Percentiles rank a stretch among this genome's conserved stretches.
These are phyloP conservation scores for Trachymyrmex septentrionalis DNA, from an alignment of 1,140 invertebrate genomes.

Conservation along the genomic window DNA sequence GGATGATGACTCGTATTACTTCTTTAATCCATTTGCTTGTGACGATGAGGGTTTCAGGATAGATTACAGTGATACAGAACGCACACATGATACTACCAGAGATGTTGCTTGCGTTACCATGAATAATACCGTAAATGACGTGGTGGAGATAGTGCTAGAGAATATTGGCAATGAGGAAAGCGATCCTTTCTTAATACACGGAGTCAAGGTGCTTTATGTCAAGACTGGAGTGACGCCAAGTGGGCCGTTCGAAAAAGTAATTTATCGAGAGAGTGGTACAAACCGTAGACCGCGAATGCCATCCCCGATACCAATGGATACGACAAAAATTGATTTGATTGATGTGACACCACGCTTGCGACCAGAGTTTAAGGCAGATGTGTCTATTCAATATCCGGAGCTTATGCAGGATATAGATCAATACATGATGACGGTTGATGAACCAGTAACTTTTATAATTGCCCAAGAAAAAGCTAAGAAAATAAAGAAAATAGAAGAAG, in stretches of 20 bases:
- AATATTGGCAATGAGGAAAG: conserved; percentile 80
- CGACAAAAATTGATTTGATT: not conserved
- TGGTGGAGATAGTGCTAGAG: conserved; percentile 79
- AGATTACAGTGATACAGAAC: conserved; percentile 57
- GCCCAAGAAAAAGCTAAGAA: conserved; percentile 5
- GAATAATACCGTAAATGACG: conserved; percentile 81
- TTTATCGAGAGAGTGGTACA: conserved; percentile 80
- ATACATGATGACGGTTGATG: conserved; percentile 75
- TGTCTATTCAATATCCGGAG: conserved; percentile 78
- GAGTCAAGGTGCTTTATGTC: conserved; percentile 80
- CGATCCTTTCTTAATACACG: conserved; percentile 82
- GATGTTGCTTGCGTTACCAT: conserved; percentile 80
- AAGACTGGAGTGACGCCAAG: conserved; percentile 72
- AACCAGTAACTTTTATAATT: conserved; percentile 65
- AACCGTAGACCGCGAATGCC: conserved; percentile 75
- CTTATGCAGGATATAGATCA: conserved; percentile 75
- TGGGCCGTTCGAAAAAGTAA: conserved; percentile 74
- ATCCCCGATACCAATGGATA: not conserved
- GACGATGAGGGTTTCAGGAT: conserved; percentile 81
- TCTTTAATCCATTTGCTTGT: conserved; percentile 83
- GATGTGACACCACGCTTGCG: conserved; percentile 73
- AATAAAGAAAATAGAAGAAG: conserved; percentile 46
- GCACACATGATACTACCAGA: not conserved
- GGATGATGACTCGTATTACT: conserved; percentile 80
- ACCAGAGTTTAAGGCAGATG: conserved; percentile 48